Evolutionary conservation across 2,113 vertebrate genomes (phyloP), one percentile per base, ranked within the genome.

Genomic region (Pterocles gutturalis): DNA sequence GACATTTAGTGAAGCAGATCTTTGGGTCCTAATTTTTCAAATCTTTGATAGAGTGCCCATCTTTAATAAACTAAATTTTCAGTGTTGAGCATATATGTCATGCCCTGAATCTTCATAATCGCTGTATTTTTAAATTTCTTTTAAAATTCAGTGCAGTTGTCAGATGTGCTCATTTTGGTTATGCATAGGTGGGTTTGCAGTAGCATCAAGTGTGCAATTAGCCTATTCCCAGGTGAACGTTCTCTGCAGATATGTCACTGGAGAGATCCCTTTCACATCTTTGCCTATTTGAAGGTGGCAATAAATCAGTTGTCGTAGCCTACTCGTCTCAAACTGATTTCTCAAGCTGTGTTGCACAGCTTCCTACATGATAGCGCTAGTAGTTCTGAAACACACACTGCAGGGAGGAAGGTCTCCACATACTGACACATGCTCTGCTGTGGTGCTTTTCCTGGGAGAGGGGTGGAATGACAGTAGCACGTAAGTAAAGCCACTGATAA

Each of bases 151-250:
- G 34, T 84, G 90, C 73, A 89, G 93, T 81, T 95, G 97, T 94
- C 95, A 97, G 83, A 81, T 11, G 7, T 81, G 71, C 33, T 87
- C 81, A 51, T 94, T 98, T 96, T 95, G 87, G 91, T 97, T 95
- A 83, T 82, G 87, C 58, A 89, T 93, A 96, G 86, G 79, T 86
- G 49, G 55, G 64, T 89, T 93, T 88, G 45, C 72, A 87, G 90
- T 87, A 88, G 93, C 70, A 19, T 70, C 87, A 91, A 95, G 81
- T 69, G 72, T 91, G 94, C 78, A 92, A 92, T 96, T 93, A 89
- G 54, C 87, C 69, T 84, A 95, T 81, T 97, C 84, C 73, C 95
- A 87, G 77, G 76, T 88, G 85, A 92, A 65, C 11, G 1, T 62
- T 94, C 79, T 73, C 58, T 94, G 48, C 91, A 95, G 87, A 91